These are phyloP conservation scores for Zaprionus tsacasi DNA, from an alignment of 1,140 invertebrate genomes.

Conservation along the genomic window DNA sequence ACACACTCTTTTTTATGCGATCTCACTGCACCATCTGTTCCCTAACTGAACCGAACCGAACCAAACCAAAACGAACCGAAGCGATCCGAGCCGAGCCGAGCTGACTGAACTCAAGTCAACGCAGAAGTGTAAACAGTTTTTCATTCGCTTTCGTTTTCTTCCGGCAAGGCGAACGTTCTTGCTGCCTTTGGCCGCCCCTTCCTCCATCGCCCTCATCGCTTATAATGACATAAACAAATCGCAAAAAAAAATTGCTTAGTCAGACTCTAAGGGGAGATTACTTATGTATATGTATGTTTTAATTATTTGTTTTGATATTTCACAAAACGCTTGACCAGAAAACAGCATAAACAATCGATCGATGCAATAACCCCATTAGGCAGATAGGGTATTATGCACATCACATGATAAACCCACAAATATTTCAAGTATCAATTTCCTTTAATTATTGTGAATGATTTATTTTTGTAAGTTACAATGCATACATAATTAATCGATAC, in stretches of 20 bases:
- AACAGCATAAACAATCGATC: slow-evolving; percentile 23
- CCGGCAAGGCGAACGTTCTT: slow-evolving; percentile 39
- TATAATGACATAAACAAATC: slow-evolving; percentile 62
- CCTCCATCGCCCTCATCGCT: slow-evolving; percentile 4
- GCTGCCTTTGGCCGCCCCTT: not conserved
- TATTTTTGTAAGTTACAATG: not conserved
- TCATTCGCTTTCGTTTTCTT: slow-evolving; percentile 62
- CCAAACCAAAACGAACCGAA: not conserved
- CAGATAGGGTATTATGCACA: not conserved
- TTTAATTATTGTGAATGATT: not conserved
- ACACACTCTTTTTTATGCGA: slow-evolving; percentile 5
- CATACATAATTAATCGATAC: not conserved
- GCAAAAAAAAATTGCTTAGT: slow-evolving; percentile 21
- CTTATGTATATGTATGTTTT: slow-evolving; percentile 7
- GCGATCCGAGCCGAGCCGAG: not conserved
- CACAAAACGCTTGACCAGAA: slow-evolving; percentile 7
- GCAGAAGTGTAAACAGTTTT: slow-evolving; percentile 17
- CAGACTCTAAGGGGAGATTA: slow-evolving; percentile 23
- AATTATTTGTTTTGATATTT: slow-evolving; percentile 41
- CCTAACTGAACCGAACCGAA: not conserved
- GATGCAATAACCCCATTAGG: slow-evolving; percentile 19
- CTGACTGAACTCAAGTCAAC: slow-evolving; percentile 15
- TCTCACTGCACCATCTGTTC: slow-evolving; percentile 4
- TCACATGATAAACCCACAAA: not conserved
- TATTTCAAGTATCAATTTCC: not conserved